A percentile compares a stretch with the other conserved stretches of the same genome.
These are phyloP conservation scores for Furnarius figulus DNA, from an alignment of 2,113 vertebrate species.

Conservation along the genomic window DNA sequence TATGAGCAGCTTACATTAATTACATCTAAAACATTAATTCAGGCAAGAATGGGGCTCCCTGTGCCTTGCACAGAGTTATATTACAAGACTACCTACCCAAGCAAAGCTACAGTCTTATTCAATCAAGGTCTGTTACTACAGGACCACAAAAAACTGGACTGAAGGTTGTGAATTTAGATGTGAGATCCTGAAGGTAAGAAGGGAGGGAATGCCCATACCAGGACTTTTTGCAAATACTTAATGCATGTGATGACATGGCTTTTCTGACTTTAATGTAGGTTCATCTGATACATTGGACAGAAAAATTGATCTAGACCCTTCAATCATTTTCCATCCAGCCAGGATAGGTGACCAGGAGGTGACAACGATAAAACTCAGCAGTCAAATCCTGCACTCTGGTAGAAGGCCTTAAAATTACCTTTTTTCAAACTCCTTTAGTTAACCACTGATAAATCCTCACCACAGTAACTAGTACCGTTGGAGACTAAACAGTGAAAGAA, in stretches of 20 bases:
- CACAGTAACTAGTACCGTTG: fast-evolving
- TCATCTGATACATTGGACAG: not conserved
- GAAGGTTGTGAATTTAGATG: not conserved
- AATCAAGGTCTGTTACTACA: not conserved
- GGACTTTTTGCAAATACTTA: not conserved
- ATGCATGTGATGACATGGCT: not conserved
- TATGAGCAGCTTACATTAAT: not conserved
- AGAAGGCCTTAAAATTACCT: not conserved
- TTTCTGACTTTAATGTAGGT: not conserved
- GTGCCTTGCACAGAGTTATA: not conserved
- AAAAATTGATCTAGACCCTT: not conserved
- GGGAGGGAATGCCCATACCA: not conserved
- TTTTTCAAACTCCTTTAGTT: not conserved
- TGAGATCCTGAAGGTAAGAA: not conserved
- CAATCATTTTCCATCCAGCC: not conserved
- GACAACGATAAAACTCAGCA: not conserved
- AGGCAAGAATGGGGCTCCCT: not conserved
- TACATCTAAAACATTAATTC: not conserved
- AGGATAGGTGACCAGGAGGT: not conserved
- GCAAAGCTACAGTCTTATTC: not conserved
- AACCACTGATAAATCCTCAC: not conserved
- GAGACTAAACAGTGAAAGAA: not conserved
- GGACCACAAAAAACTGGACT: not conserved
- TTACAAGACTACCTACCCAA: not conserved
- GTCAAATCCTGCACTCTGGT: not conserved